These are phyloP conservation scores for Phoeniculus purpureus DNA, from an alignment of 2,797 vertebrate genomes.

Conservation along the genomic window DNA sequence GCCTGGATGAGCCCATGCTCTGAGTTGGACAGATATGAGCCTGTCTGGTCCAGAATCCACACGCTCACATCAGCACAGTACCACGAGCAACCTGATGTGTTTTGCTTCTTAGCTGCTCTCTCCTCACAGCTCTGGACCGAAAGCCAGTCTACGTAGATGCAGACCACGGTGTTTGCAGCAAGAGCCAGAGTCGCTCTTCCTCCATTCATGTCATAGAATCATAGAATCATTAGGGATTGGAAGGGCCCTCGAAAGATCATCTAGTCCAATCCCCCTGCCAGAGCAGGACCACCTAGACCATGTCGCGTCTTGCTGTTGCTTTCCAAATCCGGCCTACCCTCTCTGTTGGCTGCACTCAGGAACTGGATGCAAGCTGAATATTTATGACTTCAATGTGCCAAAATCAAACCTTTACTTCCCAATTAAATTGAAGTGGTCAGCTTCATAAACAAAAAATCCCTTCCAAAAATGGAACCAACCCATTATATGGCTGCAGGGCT, in stretches of 20 bases:
- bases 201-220: not conserved
- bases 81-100: accelerated
- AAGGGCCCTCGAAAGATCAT: too few species aligned
- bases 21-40: slow-evolving; percentile 15
- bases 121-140: not conserved
- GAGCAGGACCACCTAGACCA: too few species aligned
- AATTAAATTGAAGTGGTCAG: slow-evolving; percentile 28
- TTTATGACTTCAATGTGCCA: slow-evolving; percentile 38
- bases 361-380: slow-evolving; percentile 9
- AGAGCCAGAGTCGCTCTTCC: not conserved
- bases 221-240: too few species aligned
- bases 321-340: slow-evolving; percentile 6
- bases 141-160: not conserved
- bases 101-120: not conserved
- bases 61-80: not conserved
- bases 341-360: not conserved
- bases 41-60: slow-evolving; percentile 12
- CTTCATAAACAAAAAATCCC: slow-evolving; percentile 42
- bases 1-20: not conserved
- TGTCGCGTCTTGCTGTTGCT: not conserved
- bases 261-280: too few species aligned
- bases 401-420: slow-evolving; percentile 27
- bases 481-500: not conserved
- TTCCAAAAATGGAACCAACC: slow-evolving; percentile 1
- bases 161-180: not conserved